Base-by-base conservation (phyloP, 2,888 invertebrate genomes). In the Leptura quadrifasciata region DNA sequence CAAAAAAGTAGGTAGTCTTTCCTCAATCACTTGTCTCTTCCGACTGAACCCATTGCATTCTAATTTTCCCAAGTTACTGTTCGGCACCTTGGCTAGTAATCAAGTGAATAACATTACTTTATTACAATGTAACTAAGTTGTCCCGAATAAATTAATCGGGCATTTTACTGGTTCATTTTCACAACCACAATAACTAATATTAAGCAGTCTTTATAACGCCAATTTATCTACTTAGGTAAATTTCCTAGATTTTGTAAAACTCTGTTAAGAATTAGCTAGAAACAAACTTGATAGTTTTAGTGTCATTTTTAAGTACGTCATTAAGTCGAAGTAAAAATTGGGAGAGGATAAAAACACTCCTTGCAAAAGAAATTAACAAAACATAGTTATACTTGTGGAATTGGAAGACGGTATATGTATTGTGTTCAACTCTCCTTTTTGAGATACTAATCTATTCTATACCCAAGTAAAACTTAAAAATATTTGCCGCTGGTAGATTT, bases 281-380 rank as follows among this genome's bases (percentile, higher is more conserved):
- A 47, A 47, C n/a, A 47, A 39, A 63, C 20, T 39, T 20, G 20
- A 63, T 12, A 21, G 10, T 27, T 27, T 21, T n/a, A 60, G 5
- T n/a, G 15, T 39, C 17, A 18, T 39, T 39, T 39, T 17, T 61
- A 61, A 63, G 35, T 63, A 63, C 39, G 4, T 20, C 39, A 20
- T 63, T 63, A 39, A 21, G 35, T 20, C 35, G 61, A 35, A 27
- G 35, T 58, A 20, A 55, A 21, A 69, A 57, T 10, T 39, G 17
- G 69, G 69, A 69, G 69, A 69, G 35, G 67, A 69, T 69, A 31
- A 69, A 69, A 69, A 69, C 69, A 69, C 69, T 69, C 69, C 69
- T 69, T 35, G n/a, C 6, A 39, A 35, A 69, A 69, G 60, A 69
- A 55, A 55, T 27, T n/a, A n/a, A 27, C 24, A 57, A 20, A 68